Evolutionary conservation across 2,797 vertebrate species (phyloP), one percentile per base, ranked within the genome.

Genomic region (Erpetoichthys calabaricus): DNA sequence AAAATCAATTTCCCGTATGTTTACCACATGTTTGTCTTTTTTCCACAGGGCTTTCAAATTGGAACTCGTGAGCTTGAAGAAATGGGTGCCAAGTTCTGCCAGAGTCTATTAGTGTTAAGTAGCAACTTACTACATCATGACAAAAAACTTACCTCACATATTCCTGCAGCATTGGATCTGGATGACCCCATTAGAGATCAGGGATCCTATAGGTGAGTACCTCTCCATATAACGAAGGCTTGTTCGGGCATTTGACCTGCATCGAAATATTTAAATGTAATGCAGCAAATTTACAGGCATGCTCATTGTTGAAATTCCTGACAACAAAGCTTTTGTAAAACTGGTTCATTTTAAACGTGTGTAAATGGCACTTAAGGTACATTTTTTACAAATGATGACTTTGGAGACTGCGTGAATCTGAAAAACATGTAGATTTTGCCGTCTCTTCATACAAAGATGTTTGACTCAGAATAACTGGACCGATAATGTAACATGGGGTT

Each of bases 51-150:
- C 41, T 67, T 93, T 51, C 92, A 97, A 70, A 78, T 77, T 10
- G 90, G 92, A 57, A 93, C 88, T 0, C 66, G 68, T 45, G 89
- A 94, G 64, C 66, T 96, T 65, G 86, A 97, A 63, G 94, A 97
- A 70, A 91, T 91, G 87, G 92, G 94, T 8, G 64, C 79, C 66
- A 91, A 91, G 67, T 94, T 95, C 69, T 92, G 93, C 72, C 80
- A 89, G 59, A 89, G 89, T 58, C 80, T 96, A 51, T 75, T 97
- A 47, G 73, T 89, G 47, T 65, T 97, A 56, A 80, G 81, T 51
- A 87, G 81, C 53, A 89, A 87, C 64, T 73, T 75, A 1, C 45
- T 75, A 53, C 71, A 75, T 52, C 89, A 85, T 67, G 84, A 67
- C 69, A 74, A 59, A 51, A 73, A 71, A 41, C 65, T 90, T 58